Conservation (phyloP, 30 jellyfish, hydroid and myxozoan species). For the Nemopilema nomurai region DNA sequence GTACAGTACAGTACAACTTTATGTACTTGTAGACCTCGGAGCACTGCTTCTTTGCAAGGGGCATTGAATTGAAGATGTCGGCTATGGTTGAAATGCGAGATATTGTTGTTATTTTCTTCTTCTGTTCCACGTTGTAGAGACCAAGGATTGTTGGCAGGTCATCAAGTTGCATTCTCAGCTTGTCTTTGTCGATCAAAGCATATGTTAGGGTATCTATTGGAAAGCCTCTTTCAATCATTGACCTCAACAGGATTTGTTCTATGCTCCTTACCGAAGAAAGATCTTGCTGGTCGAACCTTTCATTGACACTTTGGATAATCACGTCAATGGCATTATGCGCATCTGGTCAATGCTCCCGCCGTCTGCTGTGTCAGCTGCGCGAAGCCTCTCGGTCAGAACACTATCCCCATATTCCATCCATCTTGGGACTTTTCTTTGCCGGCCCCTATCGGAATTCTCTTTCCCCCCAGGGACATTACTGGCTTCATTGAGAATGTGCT, state of each 20-base stretch:
- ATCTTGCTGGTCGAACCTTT: constrained; percentile 35
- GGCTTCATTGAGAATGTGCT: constrained; percentile 56
- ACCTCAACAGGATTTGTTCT: constrained; percentile 37
- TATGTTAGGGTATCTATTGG: constrained; percentile 17
- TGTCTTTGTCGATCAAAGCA: constrained; percentile 38
- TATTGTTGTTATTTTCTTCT: constrained; percentile 44
- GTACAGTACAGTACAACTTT: constrained; percentile 29
- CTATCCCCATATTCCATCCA: background rate
- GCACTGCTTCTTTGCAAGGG: constrained; percentile 44
- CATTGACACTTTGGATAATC: constrained; percentile 12
- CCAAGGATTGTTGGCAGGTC: constrained; percentile 66
- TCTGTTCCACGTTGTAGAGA: constrained; percentile 34
- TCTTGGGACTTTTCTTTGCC: constrained; percentile 11
- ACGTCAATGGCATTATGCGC: constrained; percentile 59
- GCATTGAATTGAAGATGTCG: constrained; percentile 57
- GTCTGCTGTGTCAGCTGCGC: background rate
- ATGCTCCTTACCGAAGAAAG: no score
- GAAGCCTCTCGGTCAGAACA: constrained; percentile 18
- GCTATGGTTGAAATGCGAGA: constrained; percentile 48
- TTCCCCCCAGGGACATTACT: constrained; percentile 2
- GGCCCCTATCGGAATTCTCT: constrained; percentile 14
- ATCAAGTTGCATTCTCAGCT: constrained; percentile 55
- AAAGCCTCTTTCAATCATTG: no score
- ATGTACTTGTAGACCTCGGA: constrained; percentile 57
- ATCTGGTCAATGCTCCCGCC: constrained; percentile 41